Conservation (phyloP, 2,888 invertebrate genomes). For the Habrosyne pyritoides region DNA sequence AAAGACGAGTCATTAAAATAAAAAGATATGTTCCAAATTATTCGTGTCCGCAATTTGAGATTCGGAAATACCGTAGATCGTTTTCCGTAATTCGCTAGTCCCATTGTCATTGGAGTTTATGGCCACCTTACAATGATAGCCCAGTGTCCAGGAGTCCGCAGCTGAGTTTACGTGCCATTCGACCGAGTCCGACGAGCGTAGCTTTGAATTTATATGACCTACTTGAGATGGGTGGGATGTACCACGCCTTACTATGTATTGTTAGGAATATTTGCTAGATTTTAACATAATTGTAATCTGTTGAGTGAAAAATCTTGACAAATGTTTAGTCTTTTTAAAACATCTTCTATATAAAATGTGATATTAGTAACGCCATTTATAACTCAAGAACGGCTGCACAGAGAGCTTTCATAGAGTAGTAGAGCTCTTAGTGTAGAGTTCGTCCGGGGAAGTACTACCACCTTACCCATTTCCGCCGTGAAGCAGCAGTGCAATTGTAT, state of each 20-base stretch:
- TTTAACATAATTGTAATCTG: conserved; percentile 4
- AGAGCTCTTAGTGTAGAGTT: no score
- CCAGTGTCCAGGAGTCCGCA: conserved; percentile 36
- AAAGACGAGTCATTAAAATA: neutral
- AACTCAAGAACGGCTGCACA: no score
- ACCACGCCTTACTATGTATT: conserved; percentile 44
- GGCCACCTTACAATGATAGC: conserved; percentile 20
- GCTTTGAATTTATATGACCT: conserved; percentile 71
- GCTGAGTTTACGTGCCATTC: conserved; percentile 47
- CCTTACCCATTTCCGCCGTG: no score
- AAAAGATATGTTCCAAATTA: neutral
- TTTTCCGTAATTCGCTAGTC: neutral
- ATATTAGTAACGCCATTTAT: no score
- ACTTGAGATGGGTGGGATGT: conserved; percentile 44
- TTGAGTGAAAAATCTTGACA: neutral
- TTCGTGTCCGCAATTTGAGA: neutral
- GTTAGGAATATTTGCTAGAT: conserved; percentile 29
- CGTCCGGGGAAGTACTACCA: no score
- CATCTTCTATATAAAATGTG: no score
- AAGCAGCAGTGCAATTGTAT: no score
- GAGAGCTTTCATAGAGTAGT: no score
- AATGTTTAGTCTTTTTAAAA: no score
- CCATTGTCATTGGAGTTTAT: neutral
- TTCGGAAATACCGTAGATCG: neutral
- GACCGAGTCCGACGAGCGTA: conserved; percentile 30